phyloP scores from a whole-genome alignment of 92 coral and sea anemone species.

The Blastomussa wellsi region DNA sequence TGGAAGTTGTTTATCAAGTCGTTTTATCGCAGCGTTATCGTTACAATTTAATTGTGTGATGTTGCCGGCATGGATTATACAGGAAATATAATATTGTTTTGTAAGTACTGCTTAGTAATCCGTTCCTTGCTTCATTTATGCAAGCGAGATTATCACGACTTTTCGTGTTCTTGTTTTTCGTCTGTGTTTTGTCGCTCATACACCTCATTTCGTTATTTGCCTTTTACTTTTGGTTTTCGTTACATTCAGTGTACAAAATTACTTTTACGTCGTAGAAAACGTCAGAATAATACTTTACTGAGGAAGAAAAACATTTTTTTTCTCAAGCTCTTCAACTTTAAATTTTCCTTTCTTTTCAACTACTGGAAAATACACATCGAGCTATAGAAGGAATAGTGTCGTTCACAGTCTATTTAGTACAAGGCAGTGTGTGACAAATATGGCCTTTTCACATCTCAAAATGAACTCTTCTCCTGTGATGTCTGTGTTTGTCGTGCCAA shows the following conservation, averaged over 20 bases:
- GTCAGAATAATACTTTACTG: neutral
- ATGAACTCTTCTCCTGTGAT: neutral
- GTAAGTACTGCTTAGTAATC: constrained; percentile 5
- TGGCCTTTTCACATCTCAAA: neutral
- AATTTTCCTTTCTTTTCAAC: no score
- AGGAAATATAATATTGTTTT: constrained; percentile 1
- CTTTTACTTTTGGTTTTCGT: no score
- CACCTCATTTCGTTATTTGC: no score
- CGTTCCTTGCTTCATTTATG: neutral
- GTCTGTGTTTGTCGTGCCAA: neutral
- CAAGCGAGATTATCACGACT: neutral
- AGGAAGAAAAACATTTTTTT: neutral
- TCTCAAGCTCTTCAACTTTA: neutral
- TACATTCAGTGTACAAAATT: no score
- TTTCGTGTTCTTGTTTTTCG: neutral
- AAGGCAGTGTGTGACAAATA: neutral
- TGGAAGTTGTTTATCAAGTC: neutral
- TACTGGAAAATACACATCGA: neutral
- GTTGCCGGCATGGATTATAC: constrained; percentile 8
- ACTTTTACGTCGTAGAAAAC: neutral
- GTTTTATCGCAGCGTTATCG: neutral
- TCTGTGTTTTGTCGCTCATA: neutral
- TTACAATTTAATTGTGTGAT: constrained; percentile 18
- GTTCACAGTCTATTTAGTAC: neutral
- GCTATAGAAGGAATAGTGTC: neutral